phyloP scores from a whole-genome alignment of 1,140 invertebrate genomes.

The Drosophila malerkotliana region DNA sequence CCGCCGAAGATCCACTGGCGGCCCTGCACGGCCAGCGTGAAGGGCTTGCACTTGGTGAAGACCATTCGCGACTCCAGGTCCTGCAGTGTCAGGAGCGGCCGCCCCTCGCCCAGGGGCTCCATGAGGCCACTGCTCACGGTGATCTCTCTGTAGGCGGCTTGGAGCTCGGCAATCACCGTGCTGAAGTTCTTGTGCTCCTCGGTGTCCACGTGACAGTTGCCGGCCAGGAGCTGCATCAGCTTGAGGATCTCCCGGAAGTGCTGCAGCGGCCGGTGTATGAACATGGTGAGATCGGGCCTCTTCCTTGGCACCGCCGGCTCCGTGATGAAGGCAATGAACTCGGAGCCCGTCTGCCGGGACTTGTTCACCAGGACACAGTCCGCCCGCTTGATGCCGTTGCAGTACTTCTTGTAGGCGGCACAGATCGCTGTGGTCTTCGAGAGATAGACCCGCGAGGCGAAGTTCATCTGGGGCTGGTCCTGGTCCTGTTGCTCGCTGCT shows the following conservation, averaged over 20 bases:
- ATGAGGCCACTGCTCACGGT: slow-evolving; percentile 91
- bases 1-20: slow-evolving; percentile 95
- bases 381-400: slow-evolving; percentile 91
- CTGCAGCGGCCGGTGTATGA: slow-evolving; percentile 91
- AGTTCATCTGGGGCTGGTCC: slow-evolving; percentile 86
- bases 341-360: slow-evolving; percentile 86
- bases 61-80: slow-evolving; percentile 93
- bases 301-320: slow-evolving; percentile 91
- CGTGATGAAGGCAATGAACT: slow-evolving; percentile 89
- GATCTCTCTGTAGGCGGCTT: slow-evolving; percentile 90
- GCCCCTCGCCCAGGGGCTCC: slow-evolving; percentile 92
- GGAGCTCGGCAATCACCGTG: slow-evolving; percentile 79
- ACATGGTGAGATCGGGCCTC: slow-evolving; percentile 91
- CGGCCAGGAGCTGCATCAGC: slow-evolving; percentile 84
- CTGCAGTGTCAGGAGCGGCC: slow-evolving; percentile 90
- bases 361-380: slow-evolving; percentile 90
- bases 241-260: slow-evolving; percentile 88
- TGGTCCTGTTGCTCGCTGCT: slow-evolving; percentile 88
- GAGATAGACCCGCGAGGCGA: slow-evolving; percentile 88
- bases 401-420: slow-evolving; percentile 91
- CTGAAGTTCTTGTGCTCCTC: slow-evolving; percentile 83
- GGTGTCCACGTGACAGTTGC: slow-evolving; percentile 81
- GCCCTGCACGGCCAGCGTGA: slow-evolving; percentile 90
- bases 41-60: slow-evolving; percentile 94
- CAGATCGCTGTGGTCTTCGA: slow-evolving; percentile 89